Evolutionary conservation across 1,140 invertebrate genomes (phyloP), one percentile per base, ranked within the genome.

Genomic region (Mamestra configurata): DNA sequence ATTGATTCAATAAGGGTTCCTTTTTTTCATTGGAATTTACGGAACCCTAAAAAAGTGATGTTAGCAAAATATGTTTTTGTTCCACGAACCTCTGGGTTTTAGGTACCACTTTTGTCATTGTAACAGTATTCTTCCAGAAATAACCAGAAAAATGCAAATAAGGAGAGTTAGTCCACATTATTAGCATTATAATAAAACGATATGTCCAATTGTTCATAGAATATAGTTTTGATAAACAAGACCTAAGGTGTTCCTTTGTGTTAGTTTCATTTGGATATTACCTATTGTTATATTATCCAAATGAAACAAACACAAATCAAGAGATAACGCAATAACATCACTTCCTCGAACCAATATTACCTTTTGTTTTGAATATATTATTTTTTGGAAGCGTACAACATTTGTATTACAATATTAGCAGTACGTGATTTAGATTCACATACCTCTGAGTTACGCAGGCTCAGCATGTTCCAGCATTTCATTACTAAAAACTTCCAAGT

Each of bases 1-100:
- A n/a, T n/a, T n/a, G n/a, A n/a, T n/a, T n/a, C n/a, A n/a, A n/a
- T n/a, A n/a, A n/a, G n/a, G n/a, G n/a, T n/a, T n/a, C n/a, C n/a
- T n/a, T n/a, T n/a, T n/a, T n/a, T n/a, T n/a, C n/a, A n/a, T n/a
- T n/a, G n/a, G n/a, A n/a, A n/a, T n/a, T n/a, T n/a, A n/a, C n/a
- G n/a, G n/a, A n/a, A n/a, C n/a, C n/a, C n/a, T n/a, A n/a, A n/a
- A 70, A 49, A n/a, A 1, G 1, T 31, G 27, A 27, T 66, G 83
- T 22, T 89, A 92, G 89, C 87, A 91, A 88, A 90, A 88, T 85
- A 78, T 88, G 86, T 88, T 90, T 90, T 90, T 84, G 86, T 87
- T 89, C 88, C 84, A 91, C 85, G 89, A 84, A 91, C 87, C 87
- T 88, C 86, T 90, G 87, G 88, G 88, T 86, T 88, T n/a, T n/a